Base-by-base conservation (phyloP, 2,888 invertebrate genomes). In the Catocala sponsa region DNA sequence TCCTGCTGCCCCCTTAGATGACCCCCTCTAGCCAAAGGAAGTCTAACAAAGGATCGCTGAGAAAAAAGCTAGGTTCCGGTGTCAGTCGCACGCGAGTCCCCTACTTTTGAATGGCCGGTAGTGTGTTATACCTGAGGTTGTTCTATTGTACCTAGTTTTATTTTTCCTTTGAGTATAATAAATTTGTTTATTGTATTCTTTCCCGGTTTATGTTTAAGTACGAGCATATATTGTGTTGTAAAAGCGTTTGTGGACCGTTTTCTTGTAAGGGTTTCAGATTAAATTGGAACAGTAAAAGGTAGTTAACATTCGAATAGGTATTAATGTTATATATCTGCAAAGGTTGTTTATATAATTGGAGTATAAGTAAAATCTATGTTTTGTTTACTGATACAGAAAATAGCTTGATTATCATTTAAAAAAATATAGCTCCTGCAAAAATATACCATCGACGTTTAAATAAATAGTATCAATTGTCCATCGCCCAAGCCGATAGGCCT, bases 1-100 rank as follows among this genome's bases (percentile, higher is more conserved):
- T 53, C 50, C 13, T 12, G 63, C 70, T 65, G 65, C 65, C 73
- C 72, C 66, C 72, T 64, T 67, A 74, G 73, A 73, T 77, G 79
- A 79, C 78, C 79, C 80, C 80, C 81, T 76, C 68, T 72, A 72
- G 72, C 76, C 73, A 81, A 87, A 87, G 91, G 89, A 91, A 90
- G 84, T 86, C 80, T 83, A 83, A 92, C 91, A 91, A 93, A 89
- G 87, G 87, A 82, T 79, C 74, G 78, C 79, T 70, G 84, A 85
- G 88, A 88, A 90, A 91, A 89, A 91, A 88, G 84, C 85, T 77
- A 80, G 80, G 89, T 90, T 92, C 91, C 92, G 90, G 89, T 90
- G 91, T 91, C 90, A 90, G 84, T 72, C 73, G 82, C 90, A 91
- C 86, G 88, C 89, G 79, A 88, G 68, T 68, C 66, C 55, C 65